phyloP scores from a whole-genome alignment of 1,140 invertebrate species.

The Heliconius hermathena region DNA sequence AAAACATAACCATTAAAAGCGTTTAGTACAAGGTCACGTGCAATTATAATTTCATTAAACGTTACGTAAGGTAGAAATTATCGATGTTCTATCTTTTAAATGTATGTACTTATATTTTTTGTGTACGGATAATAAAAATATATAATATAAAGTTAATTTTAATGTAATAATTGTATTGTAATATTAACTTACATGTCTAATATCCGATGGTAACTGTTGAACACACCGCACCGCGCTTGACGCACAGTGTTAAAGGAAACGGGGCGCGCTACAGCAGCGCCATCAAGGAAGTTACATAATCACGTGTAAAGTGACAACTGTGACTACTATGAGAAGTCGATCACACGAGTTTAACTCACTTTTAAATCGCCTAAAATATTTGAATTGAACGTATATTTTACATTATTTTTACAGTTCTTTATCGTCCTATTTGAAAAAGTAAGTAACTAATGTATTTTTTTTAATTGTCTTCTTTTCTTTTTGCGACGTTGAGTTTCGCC shows the following conservation, averaged over 20 bases:
- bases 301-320: conserved; percentile 54
- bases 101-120: not conserved
- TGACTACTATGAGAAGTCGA: conserved; percentile 7
- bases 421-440: not conserved
- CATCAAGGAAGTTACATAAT: conserved; percentile 73
- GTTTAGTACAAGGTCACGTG: conserved; percentile 76
- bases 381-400: not conserved
- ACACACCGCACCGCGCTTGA: conserved; percentile 74
- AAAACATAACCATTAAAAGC: conserved; percentile 43
- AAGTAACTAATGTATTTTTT: not conserved
- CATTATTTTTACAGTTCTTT: not conserved
- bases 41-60: conserved; percentile 71
- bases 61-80: conserved; percentile 73
- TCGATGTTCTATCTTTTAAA: conserved; percentile 22
- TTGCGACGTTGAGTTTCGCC: too few relatives aligned
- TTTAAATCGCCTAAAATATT: conserved; percentile 20
- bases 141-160: not conserved
- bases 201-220: conserved; percentile 67
- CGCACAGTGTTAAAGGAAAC: conserved; percentile 78
- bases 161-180: conserved; percentile 24
- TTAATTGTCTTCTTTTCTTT: too few relatives aligned
- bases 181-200: conserved; percentile 73
- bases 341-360: not conserved
- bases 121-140: not conserved
- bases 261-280: conserved; percentile 58